phyloP scores from a whole-genome alignment of 1,140 invertebrate genomes.

The Oncopeltus fasciatus region DNA sequence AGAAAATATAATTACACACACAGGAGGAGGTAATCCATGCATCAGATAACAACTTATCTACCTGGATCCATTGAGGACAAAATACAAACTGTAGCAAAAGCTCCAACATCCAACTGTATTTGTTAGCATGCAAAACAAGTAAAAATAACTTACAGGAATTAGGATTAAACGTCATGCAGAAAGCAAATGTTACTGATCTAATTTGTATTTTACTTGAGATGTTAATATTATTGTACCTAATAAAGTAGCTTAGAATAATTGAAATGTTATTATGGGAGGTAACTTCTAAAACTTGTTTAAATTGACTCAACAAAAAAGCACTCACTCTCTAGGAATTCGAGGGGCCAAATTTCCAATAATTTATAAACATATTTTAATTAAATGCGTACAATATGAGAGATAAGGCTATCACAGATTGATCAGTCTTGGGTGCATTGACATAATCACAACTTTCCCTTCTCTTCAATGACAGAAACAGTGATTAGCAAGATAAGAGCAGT shows the following conservation, averaged over 20 bases:
- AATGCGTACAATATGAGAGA: too few species aligned
- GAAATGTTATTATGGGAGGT: too few species aligned
- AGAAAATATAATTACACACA: background rate
- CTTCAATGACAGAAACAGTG: background rate
- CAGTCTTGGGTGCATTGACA: background rate
- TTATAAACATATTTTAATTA: too few species aligned
- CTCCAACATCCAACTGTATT: background rate
- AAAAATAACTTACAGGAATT: too few species aligned
- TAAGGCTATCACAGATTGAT: background rate
- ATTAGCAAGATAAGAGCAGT: background rate
- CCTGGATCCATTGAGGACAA: slow-evolving; percentile 13
- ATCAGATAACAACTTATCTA: slow-evolving; percentile 1
- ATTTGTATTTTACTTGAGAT: too few species aligned
- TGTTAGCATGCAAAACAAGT: slow-evolving; percentile 1
- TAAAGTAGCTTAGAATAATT: too few species aligned
- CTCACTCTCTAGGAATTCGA: background rate
- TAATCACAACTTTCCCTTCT: slow-evolving; percentile 3
- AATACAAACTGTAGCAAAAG: slow-evolving; percentile 4
- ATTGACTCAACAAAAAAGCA: background rate
- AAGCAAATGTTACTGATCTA: too few species aligned
- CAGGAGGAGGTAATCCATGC: too few species aligned
- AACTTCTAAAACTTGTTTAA: background rate
- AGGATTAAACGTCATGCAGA: too few species aligned
- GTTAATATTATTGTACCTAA: too few species aligned
- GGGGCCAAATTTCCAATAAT: background rate